Conservation (phyloP, 2,888 invertebrate species). For the Eugnorisma glareosa region DNA sequence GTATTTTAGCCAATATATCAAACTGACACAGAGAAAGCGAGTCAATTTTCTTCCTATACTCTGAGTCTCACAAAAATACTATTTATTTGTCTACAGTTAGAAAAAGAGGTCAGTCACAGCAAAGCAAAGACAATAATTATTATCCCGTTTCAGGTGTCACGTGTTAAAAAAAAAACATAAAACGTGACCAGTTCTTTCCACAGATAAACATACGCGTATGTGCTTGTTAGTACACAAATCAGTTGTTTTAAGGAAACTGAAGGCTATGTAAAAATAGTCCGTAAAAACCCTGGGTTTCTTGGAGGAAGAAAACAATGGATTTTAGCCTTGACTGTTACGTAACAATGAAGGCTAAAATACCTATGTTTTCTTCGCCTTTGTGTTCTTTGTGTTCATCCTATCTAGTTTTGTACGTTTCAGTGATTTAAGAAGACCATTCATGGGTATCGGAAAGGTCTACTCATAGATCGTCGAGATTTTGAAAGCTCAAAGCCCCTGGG, state of each 20-base stretch:
- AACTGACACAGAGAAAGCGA: neutral
- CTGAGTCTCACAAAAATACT: neutral
- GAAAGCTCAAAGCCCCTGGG: neutral
- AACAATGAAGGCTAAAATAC: neutral
- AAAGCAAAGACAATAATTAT: neutral
- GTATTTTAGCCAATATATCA: neutral
- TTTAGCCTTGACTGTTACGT: neutral
- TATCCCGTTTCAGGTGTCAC: neutral
- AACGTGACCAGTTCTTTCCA: neutral
- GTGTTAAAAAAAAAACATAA: neutral
- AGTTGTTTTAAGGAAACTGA: conserved; percentile 30
- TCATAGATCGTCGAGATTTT: neutral
- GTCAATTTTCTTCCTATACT: neutral
- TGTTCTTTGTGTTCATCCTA: no score
- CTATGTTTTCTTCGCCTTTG: neutral
- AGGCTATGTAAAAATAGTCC: neutral
- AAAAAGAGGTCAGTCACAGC: neutral
- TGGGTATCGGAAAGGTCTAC: neutral
- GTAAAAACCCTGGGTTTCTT: conserved; percentile 26
- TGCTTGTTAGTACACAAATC: neutral
- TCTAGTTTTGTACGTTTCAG: no score
- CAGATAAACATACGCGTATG: neutral
- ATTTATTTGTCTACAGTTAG: neutral
- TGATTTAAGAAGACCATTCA: neutral
- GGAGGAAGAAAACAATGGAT: conserved; percentile 16